Percentiles rank a stretch among this genome's conserved stretches.
These are phyloP conservation scores for Trichopoda pennipes DNA, from an alignment of 2,888 invertebrate genomes.

Conservation along the genomic window DNA sequence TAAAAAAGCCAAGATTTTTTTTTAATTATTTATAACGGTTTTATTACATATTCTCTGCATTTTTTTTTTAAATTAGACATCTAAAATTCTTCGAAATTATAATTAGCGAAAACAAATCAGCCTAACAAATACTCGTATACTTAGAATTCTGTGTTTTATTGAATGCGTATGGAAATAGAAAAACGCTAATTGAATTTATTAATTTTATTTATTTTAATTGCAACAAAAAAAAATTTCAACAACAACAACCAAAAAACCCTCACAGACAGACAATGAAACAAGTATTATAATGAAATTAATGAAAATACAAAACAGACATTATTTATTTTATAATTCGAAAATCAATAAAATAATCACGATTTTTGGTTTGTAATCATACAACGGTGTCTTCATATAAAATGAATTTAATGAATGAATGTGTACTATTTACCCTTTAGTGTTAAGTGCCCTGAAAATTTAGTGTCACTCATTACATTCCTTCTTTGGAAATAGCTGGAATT, in stretches of 20 bases:
- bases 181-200: slow-evolving; percentile 19
- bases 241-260: neutral
- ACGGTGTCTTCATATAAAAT: slow-evolving; percentile 5
- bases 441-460: neutral
- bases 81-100: slow-evolving; percentile 12
- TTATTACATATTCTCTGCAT: slow-evolving; percentile 11
- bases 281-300: slow-evolving; percentile 11
- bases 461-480: no score
- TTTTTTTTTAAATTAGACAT: neutral
- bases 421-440: slow-evolving; percentile 1
- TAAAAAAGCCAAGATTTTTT: slow-evolving; percentile 33
- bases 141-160: slow-evolving; percentile 9
- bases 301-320: slow-evolving; percentile 4
- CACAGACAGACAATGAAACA: slow-evolving; percentile 14
- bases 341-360: slow-evolving; percentile 57
- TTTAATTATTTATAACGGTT: slow-evolving; percentile 15
- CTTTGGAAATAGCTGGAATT: no score
- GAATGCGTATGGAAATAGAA: slow-evolving; percentile 39
- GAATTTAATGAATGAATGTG: neutral
- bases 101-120: slow-evolving; percentile 11
- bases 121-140: slow-evolving; percentile 11
- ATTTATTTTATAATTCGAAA: neutral
- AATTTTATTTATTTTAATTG: slow-evolving; percentile 37
- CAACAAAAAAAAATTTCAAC: neutral
- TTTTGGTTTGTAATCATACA: slow-evolving; percentile 7